phyloP scores from a whole-genome alignment of 2,888 invertebrate genomes.

The Lycophotia porphyrea region DNA sequence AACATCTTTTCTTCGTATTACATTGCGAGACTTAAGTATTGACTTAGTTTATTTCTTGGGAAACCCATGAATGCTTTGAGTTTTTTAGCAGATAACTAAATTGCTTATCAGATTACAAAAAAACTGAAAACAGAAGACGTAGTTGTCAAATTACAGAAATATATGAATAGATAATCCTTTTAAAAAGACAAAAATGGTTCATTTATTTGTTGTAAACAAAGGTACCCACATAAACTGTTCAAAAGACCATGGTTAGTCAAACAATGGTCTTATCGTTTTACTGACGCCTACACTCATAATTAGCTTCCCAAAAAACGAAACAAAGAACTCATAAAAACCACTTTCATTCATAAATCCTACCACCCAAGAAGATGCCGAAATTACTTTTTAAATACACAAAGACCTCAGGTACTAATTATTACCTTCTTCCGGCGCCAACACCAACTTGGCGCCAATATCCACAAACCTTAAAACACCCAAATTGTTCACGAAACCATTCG shows the following conservation, averaged over 20 bases:
- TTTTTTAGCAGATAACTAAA: neutral
- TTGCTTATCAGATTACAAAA: neutral
- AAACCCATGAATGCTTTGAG: neutral
- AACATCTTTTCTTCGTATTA: neutral
- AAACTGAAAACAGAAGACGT: neutral
- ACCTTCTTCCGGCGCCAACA: constrained; percentile 65
- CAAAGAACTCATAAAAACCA: constrained; percentile 56
- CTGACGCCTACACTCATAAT: constrained; percentile 52
- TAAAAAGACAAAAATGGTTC: neutral
- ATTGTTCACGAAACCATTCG: constrained; percentile 70
- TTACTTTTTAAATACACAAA: constrained; percentile 71
- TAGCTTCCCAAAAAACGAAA: constrained; percentile 53
- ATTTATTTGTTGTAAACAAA: neutral
- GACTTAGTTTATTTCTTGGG: neutral
- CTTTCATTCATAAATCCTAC: constrained; percentile 70
- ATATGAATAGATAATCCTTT: constrained; percentile 5
- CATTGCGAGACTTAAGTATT: neutral
- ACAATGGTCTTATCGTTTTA: constrained; percentile 58
- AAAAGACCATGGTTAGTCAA: constrained; percentile 19
- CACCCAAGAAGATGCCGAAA: constrained; percentile 74
- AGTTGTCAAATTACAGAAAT: neutral
- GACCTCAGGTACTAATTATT: constrained; percentile 70
- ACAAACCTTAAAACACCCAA: constrained; percentile 39
- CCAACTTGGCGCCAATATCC: constrained; percentile 71
- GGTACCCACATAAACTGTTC: constrained; percentile 21